Base-by-base conservation (phyloP, 2,113 vertebrate genomes). In the Leptosomus discolor region DNA sequence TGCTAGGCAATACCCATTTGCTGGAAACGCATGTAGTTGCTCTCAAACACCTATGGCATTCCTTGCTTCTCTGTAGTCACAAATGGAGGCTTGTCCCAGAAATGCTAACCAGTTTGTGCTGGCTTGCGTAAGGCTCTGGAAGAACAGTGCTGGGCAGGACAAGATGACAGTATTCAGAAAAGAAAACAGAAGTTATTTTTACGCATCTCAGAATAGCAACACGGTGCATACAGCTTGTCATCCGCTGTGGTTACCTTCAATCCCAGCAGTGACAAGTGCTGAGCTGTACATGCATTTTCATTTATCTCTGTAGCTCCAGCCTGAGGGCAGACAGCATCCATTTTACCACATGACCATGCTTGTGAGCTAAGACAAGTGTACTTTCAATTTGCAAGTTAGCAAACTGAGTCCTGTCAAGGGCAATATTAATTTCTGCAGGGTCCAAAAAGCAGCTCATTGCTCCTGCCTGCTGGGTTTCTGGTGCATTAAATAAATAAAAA, bases 131-230 rank as follows among this genome's bases (percentile, higher is more conserved):
- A 92, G 32, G 80, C 51, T 83, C 45, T 58, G 37, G 75, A 91
- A 76, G 78, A 97, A 85, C 41, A 65, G 80, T 54, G 45, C 68
- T 83, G 92, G 94, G 88, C 76, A 85, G 27, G 16, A 78, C 39
- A 45, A 45, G 36, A 78, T 17, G 24, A 88, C 32, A 87, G 65
- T 73, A 70, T n/a, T 32, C 61, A 46, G 48, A 92, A 89, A 80
- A 92, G 61, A 77, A 92, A 91, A 90, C 18, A 11, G 18, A 58
- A 92, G 90, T 45, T 97, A 97, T 97, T 97, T 98, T 94, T 97
- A 95, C 78, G 87, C 85, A 75, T 86, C 88, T 84, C 80, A 85
- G 68, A 85, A 65, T 34, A 91, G 88, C 79, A 96, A 81, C 37
- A 75, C 1, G 0, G 58, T 1, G 0, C 0, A 6, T 30, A 87